Evolutionary conservation across 2,888 invertebrate species (phyloP).

Genomic region (Euplexia lucipara): DNA sequence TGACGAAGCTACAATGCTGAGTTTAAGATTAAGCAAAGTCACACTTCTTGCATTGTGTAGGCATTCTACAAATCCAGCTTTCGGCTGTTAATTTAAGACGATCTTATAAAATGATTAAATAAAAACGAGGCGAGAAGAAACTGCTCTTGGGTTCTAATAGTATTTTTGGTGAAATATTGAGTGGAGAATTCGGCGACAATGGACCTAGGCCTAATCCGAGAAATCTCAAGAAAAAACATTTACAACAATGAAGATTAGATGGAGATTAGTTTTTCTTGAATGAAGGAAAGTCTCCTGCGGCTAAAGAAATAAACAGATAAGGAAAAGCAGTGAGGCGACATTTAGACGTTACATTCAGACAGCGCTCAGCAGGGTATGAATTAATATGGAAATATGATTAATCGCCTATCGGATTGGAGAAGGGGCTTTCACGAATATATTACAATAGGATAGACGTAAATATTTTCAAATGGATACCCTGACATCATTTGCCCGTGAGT

Average conservation of each 20-base stretch:
- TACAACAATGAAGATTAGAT: conserved; percentile 31
- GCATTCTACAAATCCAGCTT: conserved; percentile 19
- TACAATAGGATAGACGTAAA: conserved; percentile 36
- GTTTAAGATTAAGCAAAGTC: conserved; percentile 18
- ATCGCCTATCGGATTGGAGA: conserved; percentile 48
- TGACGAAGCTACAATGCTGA: conserved; percentile 27
- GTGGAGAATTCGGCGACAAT: conserved; percentile 19
- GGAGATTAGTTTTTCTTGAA: conserved; percentile 44
- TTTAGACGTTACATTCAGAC: conserved; percentile 50
- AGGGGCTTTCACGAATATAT: conserved; percentile 40
- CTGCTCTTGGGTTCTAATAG: conserved; percentile 5
- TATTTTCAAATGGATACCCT: conserved; percentile 32
- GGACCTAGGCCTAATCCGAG: conserved; percentile 13
- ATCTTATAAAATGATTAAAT: conserved; percentile 29
- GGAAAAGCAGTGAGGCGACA: conserved; percentile 47
- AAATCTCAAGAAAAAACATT: conserved; percentile 24
- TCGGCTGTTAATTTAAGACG: conserved; percentile 5
- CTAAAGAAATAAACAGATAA: conserved; percentile 52
- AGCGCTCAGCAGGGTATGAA: conserved; percentile 54
- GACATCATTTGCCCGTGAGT: conserved; percentile 20
- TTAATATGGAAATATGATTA: conserved; percentile 60
- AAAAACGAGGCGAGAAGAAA: conserved; percentile 12
- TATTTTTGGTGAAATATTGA: conserved; percentile 22
- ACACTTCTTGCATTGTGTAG: conserved; percentile 4
- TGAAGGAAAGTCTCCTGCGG: conserved; percentile 33